phyloP scores from a whole-genome alignment of 2,888 invertebrate genomes.

The Perdita meconis region DNA sequence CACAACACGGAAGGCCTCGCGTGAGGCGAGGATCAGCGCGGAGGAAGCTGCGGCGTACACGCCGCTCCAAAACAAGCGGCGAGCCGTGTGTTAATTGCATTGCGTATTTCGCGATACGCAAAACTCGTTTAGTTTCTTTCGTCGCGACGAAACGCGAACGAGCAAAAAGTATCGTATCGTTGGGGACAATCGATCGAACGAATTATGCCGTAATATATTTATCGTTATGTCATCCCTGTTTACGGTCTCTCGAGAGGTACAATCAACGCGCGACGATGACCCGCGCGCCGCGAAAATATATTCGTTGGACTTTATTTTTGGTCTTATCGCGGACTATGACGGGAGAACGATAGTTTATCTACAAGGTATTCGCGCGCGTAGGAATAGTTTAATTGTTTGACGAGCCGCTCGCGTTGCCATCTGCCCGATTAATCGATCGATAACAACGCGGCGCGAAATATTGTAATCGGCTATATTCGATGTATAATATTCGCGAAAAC shows the following conservation, averaged over 20 bases:
- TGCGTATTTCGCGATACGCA: not conserved
- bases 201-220: slow-evolving; percentile 42
- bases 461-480: not conserved
- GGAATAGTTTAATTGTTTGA: slow-evolving; percentile 28
- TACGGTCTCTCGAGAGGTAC: slow-evolving; percentile 9
- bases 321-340: slow-evolving; percentile 43
- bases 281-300: slow-evolving; percentile 27
- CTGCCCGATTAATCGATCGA: not conserved
- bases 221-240: slow-evolving; percentile 53
- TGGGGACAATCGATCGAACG: not conserved
- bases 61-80: not conserved
- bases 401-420: not conserved
- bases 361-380: not conserved
- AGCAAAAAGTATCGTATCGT: not conserved
- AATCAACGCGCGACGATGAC: slow-evolving; percentile 50
- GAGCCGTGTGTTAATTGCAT: not conserved
- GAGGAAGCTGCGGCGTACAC: not conserved
- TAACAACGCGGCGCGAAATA: not conserved
- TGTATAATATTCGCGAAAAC: not conserved
- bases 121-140: no score
- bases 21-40: not conserved
- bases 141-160: not conserved
- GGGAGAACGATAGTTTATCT: slow-evolving; percentile 39
- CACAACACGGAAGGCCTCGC: slow-evolving; percentile 31
- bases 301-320: slow-evolving; percentile 23